These are phyloP conservation scores for Hemaris fuciformis DNA, from an alignment of 2,888 invertebrate species.

Conservation along the genomic window DNA sequence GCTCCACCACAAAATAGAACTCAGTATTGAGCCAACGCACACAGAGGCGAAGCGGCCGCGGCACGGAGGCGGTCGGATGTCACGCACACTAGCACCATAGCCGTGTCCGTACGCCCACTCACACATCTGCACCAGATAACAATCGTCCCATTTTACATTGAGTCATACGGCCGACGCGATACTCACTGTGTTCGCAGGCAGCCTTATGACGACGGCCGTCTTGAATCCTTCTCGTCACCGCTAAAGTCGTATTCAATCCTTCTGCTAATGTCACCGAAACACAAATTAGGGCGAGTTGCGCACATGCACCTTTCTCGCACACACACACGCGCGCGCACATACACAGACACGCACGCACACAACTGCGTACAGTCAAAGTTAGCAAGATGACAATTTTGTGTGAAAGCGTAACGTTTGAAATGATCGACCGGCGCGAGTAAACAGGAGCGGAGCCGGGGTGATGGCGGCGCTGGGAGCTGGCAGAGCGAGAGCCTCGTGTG, in stretches of 20 bases:
- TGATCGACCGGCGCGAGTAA: conserved; percentile 49
- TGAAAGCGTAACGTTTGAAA: conserved; percentile 43
- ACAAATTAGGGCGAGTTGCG: conserved; percentile 61
- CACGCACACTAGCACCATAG: conserved; percentile 61
- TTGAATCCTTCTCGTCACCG: conserved; percentile 67
- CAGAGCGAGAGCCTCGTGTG: conserved; percentile 58
- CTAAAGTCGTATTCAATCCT: conserved; percentile 75
- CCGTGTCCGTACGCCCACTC: conserved; percentile 52
- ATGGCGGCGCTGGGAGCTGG: conserved; percentile 49
- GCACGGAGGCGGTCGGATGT: conserved; percentile 64
- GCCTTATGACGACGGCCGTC: conserved; percentile 80
- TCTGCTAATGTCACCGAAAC: conserved; percentile 58
- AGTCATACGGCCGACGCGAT: conserved; percentile 71
- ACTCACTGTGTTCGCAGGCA: conserved; percentile 80
- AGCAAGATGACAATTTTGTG: conserved; percentile 39
- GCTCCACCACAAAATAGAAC: conserved; percentile 77
- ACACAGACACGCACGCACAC: conserved; percentile 29
- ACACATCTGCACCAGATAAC: conserved; percentile 69
- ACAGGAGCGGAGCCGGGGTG: conserved; percentile 46
- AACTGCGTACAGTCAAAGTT: conserved; percentile 32
- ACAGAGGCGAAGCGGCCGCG: conserved; percentile 38
- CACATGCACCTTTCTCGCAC: conserved; percentile 64
- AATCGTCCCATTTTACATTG: conserved; percentile 80
- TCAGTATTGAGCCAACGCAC: conserved; percentile 78
- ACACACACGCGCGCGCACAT: conserved; percentile 42